Evolutionary conservation across 2,113 vertebrate species (phyloP).

Genomic region (Origma solitaria): DNA sequence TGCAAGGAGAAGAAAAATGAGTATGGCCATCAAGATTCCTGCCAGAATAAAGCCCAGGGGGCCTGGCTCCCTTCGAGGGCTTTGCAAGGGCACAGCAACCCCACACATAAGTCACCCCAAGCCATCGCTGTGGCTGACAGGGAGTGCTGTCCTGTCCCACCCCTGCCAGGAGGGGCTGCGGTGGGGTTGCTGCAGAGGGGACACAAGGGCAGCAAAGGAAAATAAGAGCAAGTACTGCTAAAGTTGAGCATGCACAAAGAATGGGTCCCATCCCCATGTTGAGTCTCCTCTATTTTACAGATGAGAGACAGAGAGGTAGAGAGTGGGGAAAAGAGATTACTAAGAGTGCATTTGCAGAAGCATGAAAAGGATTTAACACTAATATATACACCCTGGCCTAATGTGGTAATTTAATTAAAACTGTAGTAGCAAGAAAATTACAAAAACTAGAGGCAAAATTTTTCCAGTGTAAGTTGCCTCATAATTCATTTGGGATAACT

Average conservation of each 20-base stretch:
- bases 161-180: not conserved
- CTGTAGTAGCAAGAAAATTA: not conserved
- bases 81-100: not conserved
- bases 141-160: not conserved
- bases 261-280: not conserved
- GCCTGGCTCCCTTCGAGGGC: fast-evolving
- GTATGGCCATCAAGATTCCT: not conserved
- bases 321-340: not conserved
- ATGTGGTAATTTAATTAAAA: not conserved
- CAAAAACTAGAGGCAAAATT: not conserved
- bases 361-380: not conserved
- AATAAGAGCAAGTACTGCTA: not conserved
- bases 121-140: fast-evolving
- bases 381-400: not conserved
- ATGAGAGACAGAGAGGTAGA: not conserved
- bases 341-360: not conserved
- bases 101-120: not conserved
- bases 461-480: not conserved
- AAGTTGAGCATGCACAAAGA: not conserved
- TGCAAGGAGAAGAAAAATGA: not conserved
- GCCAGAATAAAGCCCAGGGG: not conserved
- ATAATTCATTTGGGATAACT: not conserved
- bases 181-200: not conserved
- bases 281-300: not conserved
- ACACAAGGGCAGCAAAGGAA: not conserved